phyloP scores from a whole-genome alignment of 2,888 invertebrate species.

The Scaptomyza reducta region DNA sequence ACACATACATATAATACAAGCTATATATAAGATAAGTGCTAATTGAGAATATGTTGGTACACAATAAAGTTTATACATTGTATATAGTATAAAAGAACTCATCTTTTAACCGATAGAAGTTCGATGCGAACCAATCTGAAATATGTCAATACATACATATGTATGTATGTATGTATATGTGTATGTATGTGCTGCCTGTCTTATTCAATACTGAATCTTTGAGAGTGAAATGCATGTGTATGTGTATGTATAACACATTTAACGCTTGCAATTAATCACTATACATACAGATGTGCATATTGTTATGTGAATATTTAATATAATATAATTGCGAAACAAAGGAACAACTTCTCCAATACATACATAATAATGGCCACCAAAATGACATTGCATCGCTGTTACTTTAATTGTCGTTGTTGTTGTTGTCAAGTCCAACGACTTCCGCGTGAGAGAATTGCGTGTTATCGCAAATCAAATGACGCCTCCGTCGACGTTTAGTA shows the following conservation, averaged over 20 bases:
- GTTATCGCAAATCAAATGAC: slow-evolving; percentile 47
- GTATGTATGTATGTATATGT: not conserved
- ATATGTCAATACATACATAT: not conserved
- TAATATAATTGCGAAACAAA: slow-evolving; percentile 58
- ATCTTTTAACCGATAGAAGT: not conserved
- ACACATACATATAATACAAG: no score
- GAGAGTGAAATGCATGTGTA: not conserved
- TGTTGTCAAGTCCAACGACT: slow-evolving; percentile 57
- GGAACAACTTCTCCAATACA: slow-evolving; percentile 61
- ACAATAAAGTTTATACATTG: no score
- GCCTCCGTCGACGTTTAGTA: slow-evolving; percentile 24
- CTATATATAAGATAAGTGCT: no score
- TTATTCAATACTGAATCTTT: not conserved
- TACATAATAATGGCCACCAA: slow-evolving; percentile 51
- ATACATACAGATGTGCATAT: slow-evolving; percentile 6
- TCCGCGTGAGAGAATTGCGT: slow-evolving; percentile 60
- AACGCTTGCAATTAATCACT: not conserved
- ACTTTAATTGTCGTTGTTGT: slow-evolving; percentile 31
- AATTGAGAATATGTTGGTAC: no score
- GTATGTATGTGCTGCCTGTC: not conserved
- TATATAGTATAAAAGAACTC: not conserved
- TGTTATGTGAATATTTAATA: slow-evolving; percentile 1
- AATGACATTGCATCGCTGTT: slow-evolving; percentile 42
- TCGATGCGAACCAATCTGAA: not conserved
- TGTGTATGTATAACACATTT: not conserved